Evolutionary conservation across 1,140 invertebrate genomes (phyloP), one percentile per base, ranked within the genome.

Genomic region (Frieseomelitta varia): DNA sequence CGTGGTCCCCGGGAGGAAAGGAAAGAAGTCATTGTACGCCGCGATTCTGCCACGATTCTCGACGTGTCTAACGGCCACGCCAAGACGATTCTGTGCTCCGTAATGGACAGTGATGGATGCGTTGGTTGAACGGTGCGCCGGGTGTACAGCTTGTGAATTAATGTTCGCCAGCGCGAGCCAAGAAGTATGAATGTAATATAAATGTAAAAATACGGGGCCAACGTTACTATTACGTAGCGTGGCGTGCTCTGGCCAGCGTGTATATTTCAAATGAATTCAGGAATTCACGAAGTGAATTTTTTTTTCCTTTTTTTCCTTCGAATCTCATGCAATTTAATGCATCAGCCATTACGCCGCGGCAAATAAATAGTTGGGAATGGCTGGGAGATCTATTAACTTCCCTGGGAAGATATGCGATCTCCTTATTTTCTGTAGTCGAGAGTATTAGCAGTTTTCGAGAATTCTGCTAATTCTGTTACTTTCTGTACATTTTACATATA

Each of bases 21-120:
- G 15, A 10, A 30, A 65, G 4, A 19, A 58, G 63, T 78, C 87
- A 74, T 85, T 74, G 86, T 17, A 61, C 67, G 55, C 19, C 34
- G 75, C 74, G 69, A 79, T 87, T 72, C 55, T 67, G 47, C 55
- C 72, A 47, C 85, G 85, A 87, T 86, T 73, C 58, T 76, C 24
- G 17, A 47, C 39, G 75, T 3, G 19, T 53, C 76, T 53, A 51
- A 78, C 21, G 34, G 34, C 8, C 24, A 24, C 21, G 14, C 24
- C 14, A 79, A 79, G 65, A 71, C 30, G 67, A 71, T 71, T 79
- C 19, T 68, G 12, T 27, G 53, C 47, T 27, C 47, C 53, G 15
- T 79, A 79, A 79, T 78, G 76, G 76, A 78, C 74, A 82, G 61
- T 65, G 84, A 86, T 53, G 53, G 30, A 85, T 81, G 85, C 68